Conservation (phyloP, 2,113 vertebrate genomes). For the Misgurnus anguillicaudatus region DNA sequence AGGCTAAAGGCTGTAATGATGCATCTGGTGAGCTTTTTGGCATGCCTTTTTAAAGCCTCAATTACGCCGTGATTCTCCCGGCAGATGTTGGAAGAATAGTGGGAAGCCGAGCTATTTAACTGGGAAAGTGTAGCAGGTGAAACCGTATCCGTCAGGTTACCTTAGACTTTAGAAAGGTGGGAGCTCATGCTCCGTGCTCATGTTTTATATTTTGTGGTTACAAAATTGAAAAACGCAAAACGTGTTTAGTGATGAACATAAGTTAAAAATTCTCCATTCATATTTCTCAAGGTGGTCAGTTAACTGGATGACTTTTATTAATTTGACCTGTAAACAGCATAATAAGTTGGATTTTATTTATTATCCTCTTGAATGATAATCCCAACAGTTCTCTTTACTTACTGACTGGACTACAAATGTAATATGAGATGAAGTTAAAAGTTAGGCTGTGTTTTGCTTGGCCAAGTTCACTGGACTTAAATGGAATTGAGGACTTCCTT, state of each 20-base stretch:
- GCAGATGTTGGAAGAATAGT: constrained; percentile 45
- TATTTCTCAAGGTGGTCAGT: neutral
- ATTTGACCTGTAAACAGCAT: neutral
- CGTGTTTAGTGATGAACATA: neutral
- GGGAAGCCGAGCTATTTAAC: constrained; percentile 21
- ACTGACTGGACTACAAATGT: constrained; percentile 46
- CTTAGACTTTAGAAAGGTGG: constrained; percentile 27
- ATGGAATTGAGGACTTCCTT: constrained; percentile 63
- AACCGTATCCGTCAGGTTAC: constrained; percentile 47
- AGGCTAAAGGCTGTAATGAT: constrained; percentile 35
- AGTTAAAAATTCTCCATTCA: neutral
- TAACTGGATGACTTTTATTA: neutral
- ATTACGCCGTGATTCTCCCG: constrained; percentile 45
- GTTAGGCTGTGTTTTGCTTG: constrained; percentile 65
- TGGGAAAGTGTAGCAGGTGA: constrained; percentile 47
- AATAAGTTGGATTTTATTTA: constrained; percentile 24
- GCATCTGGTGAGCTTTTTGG: constrained; percentile 34
- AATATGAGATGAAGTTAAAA: constrained; percentile 61
- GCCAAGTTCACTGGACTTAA: constrained; percentile 68
- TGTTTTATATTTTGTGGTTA: constrained; percentile 7
- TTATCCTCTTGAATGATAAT: constrained; percentile 29
- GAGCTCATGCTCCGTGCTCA: neutral
- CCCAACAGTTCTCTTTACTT: constrained; percentile 33
- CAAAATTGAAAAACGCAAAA: neutral
- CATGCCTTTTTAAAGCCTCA: constrained; percentile 35